A percentile compares a stretch with the other conserved stretches of the same genome.
These are phyloP conservation scores for Heliocidaris erythrogramma DNA, from an alignment of 35 echinoderm and acorn worm species.

Conservation along the genomic window DNA sequence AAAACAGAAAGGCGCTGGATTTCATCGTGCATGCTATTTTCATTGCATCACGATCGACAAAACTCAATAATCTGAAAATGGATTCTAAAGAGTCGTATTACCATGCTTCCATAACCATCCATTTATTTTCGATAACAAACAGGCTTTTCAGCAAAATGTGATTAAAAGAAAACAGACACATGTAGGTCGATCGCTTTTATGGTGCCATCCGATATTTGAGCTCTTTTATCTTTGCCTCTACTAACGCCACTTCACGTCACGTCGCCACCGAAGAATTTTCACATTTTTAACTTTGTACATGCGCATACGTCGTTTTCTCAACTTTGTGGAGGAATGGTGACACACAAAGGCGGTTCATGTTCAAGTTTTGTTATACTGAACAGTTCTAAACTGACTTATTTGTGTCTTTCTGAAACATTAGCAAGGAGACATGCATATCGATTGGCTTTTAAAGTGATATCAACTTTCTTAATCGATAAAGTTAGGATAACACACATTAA, in stretches of 20 bases:
- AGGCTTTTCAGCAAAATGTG: constrained; percentile 9
- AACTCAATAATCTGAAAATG: constrained; percentile 13
- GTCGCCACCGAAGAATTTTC: neutral
- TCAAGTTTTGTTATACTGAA: no score
- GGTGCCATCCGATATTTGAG: neutral
- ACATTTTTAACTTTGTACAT: neutral
- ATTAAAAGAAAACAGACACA: constrained; percentile 18
- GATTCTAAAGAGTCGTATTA: neutral
- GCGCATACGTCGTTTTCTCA: neutral
- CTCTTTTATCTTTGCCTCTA: neutral
- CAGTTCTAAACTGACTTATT: no score
- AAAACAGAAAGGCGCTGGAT: neutral
- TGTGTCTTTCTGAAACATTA: no score
- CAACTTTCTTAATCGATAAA: no score
- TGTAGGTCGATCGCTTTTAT: neutral
- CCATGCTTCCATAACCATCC: neutral
- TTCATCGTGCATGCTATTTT: neutral
- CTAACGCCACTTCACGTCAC: neutral
- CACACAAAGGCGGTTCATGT: no score
- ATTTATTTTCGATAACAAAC: constrained; percentile 4
- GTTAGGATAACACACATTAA: no score
- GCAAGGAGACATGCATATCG: no score
- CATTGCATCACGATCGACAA: neutral
- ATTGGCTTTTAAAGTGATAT: no score
- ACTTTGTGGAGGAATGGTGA: no score